Conservation (phyloP, 2,888 invertebrate species). For the Watsonalla binaria region DNA sequence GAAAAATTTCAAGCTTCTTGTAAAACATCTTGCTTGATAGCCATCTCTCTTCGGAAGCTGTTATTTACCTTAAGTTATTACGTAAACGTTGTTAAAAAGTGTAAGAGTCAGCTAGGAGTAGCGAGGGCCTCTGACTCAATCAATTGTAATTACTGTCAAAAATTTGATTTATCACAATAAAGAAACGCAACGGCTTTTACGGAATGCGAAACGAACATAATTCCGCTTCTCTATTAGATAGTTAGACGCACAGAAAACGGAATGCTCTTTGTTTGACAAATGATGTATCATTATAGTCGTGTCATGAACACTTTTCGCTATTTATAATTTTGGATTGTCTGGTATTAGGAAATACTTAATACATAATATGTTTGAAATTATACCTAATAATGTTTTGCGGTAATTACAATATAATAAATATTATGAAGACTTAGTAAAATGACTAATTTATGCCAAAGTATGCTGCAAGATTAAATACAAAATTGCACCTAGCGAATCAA, state of each 20-base stretch:
- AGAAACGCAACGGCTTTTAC: background rate
- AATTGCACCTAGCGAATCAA: conserved; percentile 1
- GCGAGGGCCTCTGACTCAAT: conserved; percentile 4
- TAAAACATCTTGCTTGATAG: background rate
- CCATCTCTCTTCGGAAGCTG: background rate
- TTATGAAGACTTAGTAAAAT: too few relatives aligned
- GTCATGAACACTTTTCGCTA: background rate
- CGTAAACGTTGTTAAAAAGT: conserved; percentile 12
- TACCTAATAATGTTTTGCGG: too few relatives aligned
- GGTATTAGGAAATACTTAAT: conserved; percentile 3
- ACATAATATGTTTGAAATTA: conserved; percentile 3
- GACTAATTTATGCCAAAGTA: too few relatives aligned
- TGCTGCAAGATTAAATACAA: too few relatives aligned
- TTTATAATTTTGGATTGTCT: too few relatives aligned
- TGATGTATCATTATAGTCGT: too few relatives aligned
- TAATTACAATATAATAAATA: too few relatives aligned
- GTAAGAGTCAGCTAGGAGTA: conserved; percentile 10
- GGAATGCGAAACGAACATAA: background rate
- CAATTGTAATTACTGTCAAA: conserved; percentile 10
- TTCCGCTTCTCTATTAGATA: background rate
- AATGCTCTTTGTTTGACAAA: too few relatives aligned
- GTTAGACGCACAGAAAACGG: background rate
- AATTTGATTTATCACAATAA: conserved; percentile 8
- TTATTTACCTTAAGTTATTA: background rate
- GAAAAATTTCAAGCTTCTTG: background rate